Evolutionary conservation across 2,797 vertebrate species (phyloP).

Genomic region (Fundulus diaphanus): DNA sequence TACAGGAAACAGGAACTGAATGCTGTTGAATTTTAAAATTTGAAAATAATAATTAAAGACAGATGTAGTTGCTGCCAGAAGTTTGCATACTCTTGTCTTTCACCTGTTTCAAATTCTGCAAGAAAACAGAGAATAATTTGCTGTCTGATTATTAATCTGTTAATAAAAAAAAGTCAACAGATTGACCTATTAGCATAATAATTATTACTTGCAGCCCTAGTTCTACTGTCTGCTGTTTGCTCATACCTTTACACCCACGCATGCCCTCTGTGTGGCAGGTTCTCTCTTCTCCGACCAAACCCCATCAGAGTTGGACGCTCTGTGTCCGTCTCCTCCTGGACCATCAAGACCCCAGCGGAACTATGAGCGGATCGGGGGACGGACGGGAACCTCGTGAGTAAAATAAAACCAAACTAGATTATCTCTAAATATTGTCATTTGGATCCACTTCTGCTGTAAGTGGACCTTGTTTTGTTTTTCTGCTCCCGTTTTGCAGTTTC

Average conservation of each 20-base stretch:
- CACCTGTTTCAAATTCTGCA: too few species aligned
- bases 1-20: neutral
- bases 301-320: constrained; percentile 74
- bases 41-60: neutral
- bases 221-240: too few species aligned
- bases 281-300: constrained; percentile 66
- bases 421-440: neutral
- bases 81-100: neutral
- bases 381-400: constrained; percentile 80
- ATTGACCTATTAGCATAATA: too few species aligned
- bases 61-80: neutral
- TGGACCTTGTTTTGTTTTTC: neutral
- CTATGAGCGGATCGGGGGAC: constrained; percentile 81
- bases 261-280: constrained; percentile 46
- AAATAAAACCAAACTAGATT: neutral
- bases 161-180: too few species aligned
- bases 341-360: constrained; percentile 70
- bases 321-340: constrained; percentile 70
- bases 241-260: too few species aligned
- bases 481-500: constrained; percentile 77
- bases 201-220: too few species aligned
- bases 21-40: neutral
- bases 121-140: too few species aligned
- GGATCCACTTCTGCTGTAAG: neutral
- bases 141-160: too few species aligned